Conservation (phyloP, 2,797 vertebrate genomes). For the Rostrhamus sociabilis region DNA sequence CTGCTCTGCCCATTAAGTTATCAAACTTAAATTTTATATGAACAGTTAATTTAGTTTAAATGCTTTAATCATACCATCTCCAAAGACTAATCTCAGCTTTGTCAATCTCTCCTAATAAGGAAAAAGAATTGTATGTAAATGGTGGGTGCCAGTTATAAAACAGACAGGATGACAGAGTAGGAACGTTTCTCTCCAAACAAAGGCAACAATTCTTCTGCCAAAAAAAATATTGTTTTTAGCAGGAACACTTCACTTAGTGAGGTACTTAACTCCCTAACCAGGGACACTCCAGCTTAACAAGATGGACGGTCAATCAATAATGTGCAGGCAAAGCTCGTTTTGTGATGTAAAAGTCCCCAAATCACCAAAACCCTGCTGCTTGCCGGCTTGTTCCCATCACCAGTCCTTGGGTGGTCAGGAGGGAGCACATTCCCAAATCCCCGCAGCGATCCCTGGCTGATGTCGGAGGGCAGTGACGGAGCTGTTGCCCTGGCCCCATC, state of each 20-base stretch:
- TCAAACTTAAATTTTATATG: not conserved
- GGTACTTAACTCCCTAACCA: not conserved
- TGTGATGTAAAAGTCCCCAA: not conserved
- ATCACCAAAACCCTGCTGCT: not conserved
- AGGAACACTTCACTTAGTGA: not conserved
- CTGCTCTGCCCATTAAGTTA: not conserved
- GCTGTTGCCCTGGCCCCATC: not conserved
- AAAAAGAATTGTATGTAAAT: not conserved
- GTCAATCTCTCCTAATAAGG: not conserved
- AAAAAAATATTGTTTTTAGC: not conserved
- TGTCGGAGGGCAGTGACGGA: not conserved
- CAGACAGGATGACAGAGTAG: not conserved
- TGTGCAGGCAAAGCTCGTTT: not conserved
- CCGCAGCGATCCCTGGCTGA: not conserved
- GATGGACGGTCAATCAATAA: not conserved
- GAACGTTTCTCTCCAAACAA: not conserved
- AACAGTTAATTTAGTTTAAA: slow-evolving; percentile 2
- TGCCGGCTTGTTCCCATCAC: accelerated
- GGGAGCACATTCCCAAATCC: not conserved
- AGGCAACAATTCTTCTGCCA: not conserved
- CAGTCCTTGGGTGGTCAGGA: not conserved
- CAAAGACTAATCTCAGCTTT: not conserved
- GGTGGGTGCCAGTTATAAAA: not conserved
- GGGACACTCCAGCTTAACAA: not conserved
- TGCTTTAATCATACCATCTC: not conserved